Percentiles rank a stretch among this genome's conserved stretches.
Conservation (phyloP, 2,888 invertebrate genomes). For the Xanthorhoe designata region DNA sequence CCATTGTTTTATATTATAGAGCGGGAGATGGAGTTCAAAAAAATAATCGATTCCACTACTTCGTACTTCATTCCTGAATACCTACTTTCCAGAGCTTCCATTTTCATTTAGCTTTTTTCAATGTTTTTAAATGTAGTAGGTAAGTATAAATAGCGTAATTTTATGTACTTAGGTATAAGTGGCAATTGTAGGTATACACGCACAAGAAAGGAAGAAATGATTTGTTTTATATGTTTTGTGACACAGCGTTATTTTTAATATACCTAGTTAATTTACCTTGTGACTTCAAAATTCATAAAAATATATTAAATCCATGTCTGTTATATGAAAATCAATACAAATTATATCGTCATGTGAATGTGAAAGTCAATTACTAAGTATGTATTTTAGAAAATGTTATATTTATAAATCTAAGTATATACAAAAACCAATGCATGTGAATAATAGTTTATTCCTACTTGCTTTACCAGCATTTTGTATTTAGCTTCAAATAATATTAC, state of each 20-base stretch:
- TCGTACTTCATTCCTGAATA: neutral
- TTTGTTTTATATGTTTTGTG: neutral
- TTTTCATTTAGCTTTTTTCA: slow-evolving; percentile 7
- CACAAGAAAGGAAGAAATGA: slow-evolving; percentile 12
- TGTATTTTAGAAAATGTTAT: slow-evolving; percentile 11
- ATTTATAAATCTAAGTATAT: slow-evolving; percentile 5
- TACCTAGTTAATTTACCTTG: neutral
- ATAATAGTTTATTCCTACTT: too few species aligned
- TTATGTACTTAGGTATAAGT: neutral
- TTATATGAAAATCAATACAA: neutral
- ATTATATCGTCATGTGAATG: slow-evolving; percentile 21
- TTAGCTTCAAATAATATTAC: neutral
- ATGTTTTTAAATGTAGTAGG: neutral
- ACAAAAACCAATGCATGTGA: neutral
- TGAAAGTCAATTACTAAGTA: slow-evolving; percentile 46
- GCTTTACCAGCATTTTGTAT: neutral
- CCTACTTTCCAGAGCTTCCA: slow-evolving; percentile 25
- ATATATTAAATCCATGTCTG: neutral
- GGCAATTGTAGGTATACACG: slow-evolving; percentile 20
- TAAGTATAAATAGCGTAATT: neutral
- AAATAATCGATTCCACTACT: neutral
- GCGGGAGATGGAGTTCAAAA: neutral
- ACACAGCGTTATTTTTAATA: neutral
- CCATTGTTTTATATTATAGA: neutral
- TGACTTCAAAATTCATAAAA: neutral